These are phyloP conservation scores for Strix uralensis DNA, from an alignment of 2,113 vertebrate species.

Conservation along the genomic window DNA sequence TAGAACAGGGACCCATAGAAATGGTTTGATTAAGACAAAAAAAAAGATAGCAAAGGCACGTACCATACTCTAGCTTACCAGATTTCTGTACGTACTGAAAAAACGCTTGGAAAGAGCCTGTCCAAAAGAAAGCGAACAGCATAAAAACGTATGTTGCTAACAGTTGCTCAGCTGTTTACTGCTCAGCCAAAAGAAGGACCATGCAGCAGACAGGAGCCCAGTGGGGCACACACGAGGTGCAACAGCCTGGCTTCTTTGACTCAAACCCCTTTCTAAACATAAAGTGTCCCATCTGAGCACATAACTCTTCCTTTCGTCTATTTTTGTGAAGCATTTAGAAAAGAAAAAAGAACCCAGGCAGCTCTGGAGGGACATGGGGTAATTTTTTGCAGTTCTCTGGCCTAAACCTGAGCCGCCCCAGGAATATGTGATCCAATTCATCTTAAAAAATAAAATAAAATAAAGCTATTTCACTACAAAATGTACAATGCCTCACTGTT, in stretches of 20 bases:
- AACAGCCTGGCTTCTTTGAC: conserved; percentile 25
- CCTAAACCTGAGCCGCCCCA: not conserved
- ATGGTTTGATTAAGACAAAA: not conserved
- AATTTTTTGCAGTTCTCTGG: not conserved
- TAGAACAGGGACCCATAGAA: not conserved
- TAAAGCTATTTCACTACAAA: not conserved
- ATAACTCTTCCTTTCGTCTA: conserved; percentile 15
- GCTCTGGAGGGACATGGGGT: not conserved
- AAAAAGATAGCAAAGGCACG: not conserved
- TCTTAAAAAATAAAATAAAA: not conserved
- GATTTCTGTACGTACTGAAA: not conserved
- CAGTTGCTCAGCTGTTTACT: not conserved
- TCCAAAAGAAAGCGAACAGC: not conserved
- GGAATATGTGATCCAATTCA: not conserved
- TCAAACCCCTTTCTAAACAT: conserved; percentile 9
- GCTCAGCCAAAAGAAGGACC: not conserved
- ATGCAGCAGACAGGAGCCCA: not conserved
- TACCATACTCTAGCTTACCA: not conserved
- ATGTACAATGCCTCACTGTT: not conserved
- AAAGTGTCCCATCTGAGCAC: not conserved
- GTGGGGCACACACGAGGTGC: not conserved
- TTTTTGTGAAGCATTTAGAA: not conserved
- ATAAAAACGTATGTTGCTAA: not conserved
- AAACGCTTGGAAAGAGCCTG: not conserved
- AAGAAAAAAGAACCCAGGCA: not conserved